phyloP scores from a whole-genome alignment of 2,888 invertebrate species.

The Agonum fuliginosum region DNA sequence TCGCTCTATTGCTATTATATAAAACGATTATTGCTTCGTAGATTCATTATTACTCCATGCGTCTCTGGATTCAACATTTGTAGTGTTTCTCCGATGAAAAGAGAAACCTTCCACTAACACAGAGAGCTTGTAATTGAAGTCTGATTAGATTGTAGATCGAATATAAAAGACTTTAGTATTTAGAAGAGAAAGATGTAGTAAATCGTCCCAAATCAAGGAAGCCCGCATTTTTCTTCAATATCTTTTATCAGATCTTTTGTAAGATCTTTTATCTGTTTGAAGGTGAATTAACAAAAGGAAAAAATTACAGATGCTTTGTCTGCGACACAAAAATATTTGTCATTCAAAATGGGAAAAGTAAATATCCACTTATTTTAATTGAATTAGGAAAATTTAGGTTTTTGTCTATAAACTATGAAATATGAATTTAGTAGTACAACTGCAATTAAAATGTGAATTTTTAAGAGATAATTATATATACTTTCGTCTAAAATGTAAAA shows the following conservation, averaged over 20 bases:
- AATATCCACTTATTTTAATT: no score
- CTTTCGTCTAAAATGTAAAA: no score
- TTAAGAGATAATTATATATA: no score
- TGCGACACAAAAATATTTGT: no score
- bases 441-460: no score
- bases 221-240: neutral
- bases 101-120: neutral
- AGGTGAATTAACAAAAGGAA: neutral
- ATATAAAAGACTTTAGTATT: conserved; percentile 36
- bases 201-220: conserved; percentile 11
- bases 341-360: no score
- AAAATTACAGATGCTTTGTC: neutral
- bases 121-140: conserved; percentile 26
- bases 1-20: neutral
- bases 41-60: conserved; percentile 9
- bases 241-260: conserved; percentile 4
- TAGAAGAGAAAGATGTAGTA: conserved; percentile 4
- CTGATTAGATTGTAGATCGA: conserved; percentile 2
- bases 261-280: neutral
- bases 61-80: neutral
- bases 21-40: conserved; percentile 5
- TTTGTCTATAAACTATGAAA: no score
- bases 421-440: no score
- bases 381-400: no score
- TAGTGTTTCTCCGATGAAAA: conserved; percentile 34